A percentile compares a stretch with the other conserved stretches of the same genome.
These are phyloP conservation scores for Loripinus fragilis DNA, from an alignment of 2,888 invertebrate species.

Conservation along the genomic window DNA sequence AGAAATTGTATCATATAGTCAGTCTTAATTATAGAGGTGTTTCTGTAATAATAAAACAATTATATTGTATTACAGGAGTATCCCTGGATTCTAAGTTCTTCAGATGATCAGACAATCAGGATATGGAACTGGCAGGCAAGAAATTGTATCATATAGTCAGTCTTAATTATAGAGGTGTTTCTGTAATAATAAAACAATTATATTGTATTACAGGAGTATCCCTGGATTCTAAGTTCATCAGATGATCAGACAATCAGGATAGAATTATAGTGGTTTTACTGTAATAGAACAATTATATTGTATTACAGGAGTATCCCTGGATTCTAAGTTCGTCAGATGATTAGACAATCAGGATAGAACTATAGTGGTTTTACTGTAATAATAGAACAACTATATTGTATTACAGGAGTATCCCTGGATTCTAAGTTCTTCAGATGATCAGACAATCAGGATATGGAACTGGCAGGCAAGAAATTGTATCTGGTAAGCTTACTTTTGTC, in stretches of 20 bases:
- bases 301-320: too few species aligned
- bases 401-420: slow-evolving; percentile 97
- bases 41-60: too few species aligned
- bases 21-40: too few species aligned
- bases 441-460: slow-evolving; percentile 99
- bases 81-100: slow-evolving; percentile 99
- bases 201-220: slow-evolving; percentile 89
- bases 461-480: slow-evolving; percentile 96
- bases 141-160: too few species aligned
- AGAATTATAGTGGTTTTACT: too few species aligned
- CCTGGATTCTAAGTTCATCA: slow-evolving; percentile 99
- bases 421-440: slow-evolving; percentile 98
- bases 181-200: too few species aligned
- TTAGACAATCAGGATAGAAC: slow-evolving; percentile 99
- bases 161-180: too few species aligned
- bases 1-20: too few species aligned
- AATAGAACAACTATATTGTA: too few species aligned
- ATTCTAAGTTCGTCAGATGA: too few species aligned
- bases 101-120: slow-evolving; percentile 99
- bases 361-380: too few species aligned
- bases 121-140: slow-evolving; percentile 99
- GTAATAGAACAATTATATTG: too few species aligned
- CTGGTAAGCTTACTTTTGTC: slow-evolving; percentile 71
- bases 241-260: slow-evolving; percentile 99
- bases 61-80: slow-evolving; percentile 88